Base-by-base conservation (phyloP, 1,140 invertebrate genomes). In the Parapsyche elsis region DNA sequence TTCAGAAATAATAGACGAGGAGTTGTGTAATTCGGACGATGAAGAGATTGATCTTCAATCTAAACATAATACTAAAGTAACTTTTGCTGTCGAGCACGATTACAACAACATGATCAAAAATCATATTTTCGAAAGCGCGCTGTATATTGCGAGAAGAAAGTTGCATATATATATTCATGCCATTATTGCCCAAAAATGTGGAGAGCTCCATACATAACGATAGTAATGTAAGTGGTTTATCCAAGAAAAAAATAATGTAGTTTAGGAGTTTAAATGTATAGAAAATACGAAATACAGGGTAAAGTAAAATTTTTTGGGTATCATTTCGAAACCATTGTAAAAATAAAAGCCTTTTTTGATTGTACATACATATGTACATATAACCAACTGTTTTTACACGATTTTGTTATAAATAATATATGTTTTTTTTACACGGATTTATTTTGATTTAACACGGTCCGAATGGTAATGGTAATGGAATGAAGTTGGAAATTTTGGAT, bases 91-190 rank as follows among this genome's bases (percentile, higher is more conserved):
- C 0, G 86, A 89, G 74, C 88, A 87, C 79, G 87, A 89, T 73
- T 89, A 89, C 76, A 86, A 86, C 0, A 87, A 88, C 19, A 84
- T 89, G 77, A 83, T 90, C 38, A 87, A 83, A 74, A 88, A 88
- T 76, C 88, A 88, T 83, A 81, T 89, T 53, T 73, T 75, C 38
- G 81, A 84, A 75, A 83, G 67, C 1, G 83, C 26, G 73, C 73
- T n/a, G 21, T 87, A 86, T 80, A 84, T 70, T 10, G 73, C 84
- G 5, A 90, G 89, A 84, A 87, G 88, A 81, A 92, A 93, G 84
- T 87, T 94, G 12, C 92, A 94, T 83, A 92, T n/a, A n/a, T n/a
- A n/a, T 94, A 67, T 92, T 93, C 82, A 91, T 94, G 88, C 93
- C 93, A 0, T 90, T 89, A 83, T 85, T 92, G 46, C 86, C 88